Percentiles rank a stretch among this genome's conserved stretches.
Evolutionary conservation across 1,140 invertebrate genomes (phyloP).

Genomic region (Heliconius congener): DNA sequence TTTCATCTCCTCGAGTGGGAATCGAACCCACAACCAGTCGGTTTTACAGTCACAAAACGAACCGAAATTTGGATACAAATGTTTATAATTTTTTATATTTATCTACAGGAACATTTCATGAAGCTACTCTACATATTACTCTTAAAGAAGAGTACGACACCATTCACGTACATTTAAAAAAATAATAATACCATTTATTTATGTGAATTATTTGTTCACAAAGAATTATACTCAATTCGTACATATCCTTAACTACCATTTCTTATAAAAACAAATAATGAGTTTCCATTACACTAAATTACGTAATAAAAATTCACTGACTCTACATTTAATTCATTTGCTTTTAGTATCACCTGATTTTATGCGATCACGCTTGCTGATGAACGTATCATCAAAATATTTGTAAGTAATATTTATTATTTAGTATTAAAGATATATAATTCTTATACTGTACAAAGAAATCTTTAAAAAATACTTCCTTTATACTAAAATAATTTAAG

Average conservation of each 20-base stretch:
- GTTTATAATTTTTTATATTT: too few relatives aligned
- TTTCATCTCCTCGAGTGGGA: too few relatives aligned
- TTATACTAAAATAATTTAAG: background rate
- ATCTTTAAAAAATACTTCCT: background rate
- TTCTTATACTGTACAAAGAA: background rate
- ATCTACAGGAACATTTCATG: too few relatives aligned
- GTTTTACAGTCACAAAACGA: too few relatives aligned
- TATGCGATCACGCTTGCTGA: background rate
- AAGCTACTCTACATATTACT: too few relatives aligned
- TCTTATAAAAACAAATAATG: background rate
- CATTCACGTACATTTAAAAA: too few relatives aligned
- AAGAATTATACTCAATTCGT: background rate
- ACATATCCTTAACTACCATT: background rate
- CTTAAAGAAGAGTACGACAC: too few relatives aligned
- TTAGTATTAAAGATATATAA: too few relatives aligned
- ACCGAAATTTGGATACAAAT: too few relatives aligned
- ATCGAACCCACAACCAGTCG: too few relatives aligned
- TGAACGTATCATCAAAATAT: background rate
- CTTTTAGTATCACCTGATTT: slow-evolving; percentile 1
- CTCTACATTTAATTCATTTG: background rate
- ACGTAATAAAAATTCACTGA: background rate
- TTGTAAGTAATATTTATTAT: background rate
- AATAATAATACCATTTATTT: too few relatives aligned
- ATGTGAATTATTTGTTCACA: too few relatives aligned
- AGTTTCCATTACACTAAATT: background rate